phyloP scores from a whole-genome alignment of 1,140 invertebrate species.

The Zelostemma sp. region DNA sequence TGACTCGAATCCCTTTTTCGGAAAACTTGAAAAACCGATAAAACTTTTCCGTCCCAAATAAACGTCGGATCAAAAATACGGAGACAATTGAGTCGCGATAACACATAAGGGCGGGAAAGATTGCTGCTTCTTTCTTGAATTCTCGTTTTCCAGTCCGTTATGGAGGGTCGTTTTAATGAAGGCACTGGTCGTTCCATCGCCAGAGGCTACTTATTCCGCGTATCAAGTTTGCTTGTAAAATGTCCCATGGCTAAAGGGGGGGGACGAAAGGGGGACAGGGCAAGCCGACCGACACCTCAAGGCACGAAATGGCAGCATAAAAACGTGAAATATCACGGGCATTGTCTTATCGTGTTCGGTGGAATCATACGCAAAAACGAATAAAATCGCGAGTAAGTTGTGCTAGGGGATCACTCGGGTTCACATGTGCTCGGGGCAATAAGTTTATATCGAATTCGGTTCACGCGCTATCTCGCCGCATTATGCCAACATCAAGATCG shows the following conservation, averaged over 20 bases:
- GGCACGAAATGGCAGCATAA: slow-evolving; percentile 57
- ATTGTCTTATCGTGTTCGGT: slow-evolving; percentile 57
- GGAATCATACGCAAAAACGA: slow-evolving; percentile 62
- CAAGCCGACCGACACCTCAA: slow-evolving; percentile 58
- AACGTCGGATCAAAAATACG: slow-evolving; percentile 6
- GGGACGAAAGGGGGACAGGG: slow-evolving; percentile 15
- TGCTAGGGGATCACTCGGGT: slow-evolving; percentile 54
- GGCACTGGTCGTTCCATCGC: slow-evolving; percentile 26
- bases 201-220: slow-evolving; percentile 57
- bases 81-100: slow-evolving; percentile 21
- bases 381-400: slow-evolving; percentile 64
- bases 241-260: slow-evolving; percentile 33
- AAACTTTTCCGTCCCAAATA: slow-evolving; percentile 4
- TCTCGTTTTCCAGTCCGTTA: slow-evolving; percentile 7
- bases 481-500: slow-evolving; percentile 8
- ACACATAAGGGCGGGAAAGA: slow-evolving; percentile 8
- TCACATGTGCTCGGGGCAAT: slow-evolving; percentile 51
- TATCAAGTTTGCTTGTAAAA: slow-evolving; percentile 54
- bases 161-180: slow-evolving; percentile 17
- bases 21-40: background rate
- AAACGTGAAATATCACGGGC: slow-evolving; percentile 62
- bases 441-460: slow-evolving; percentile 38
- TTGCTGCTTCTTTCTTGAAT: slow-evolving; percentile 12
- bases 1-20: background rate
- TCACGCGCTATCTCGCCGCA: slow-evolving; percentile 2